Evolutionary conservation across 2,113 vertebrate genomes (phyloP).

Genomic region (Eublepharis macularius): DNA sequence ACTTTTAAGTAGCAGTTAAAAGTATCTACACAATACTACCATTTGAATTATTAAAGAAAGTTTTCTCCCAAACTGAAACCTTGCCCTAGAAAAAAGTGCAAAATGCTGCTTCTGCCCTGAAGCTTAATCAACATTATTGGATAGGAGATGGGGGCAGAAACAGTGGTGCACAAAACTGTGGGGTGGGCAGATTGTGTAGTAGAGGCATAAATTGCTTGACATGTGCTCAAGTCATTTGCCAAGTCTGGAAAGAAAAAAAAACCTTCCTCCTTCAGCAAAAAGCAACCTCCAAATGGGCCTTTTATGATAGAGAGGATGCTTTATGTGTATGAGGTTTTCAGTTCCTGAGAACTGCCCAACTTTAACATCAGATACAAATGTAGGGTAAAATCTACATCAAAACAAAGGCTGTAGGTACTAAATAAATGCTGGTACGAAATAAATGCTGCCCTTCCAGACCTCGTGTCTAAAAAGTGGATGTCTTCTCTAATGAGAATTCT

Average conservation of each 20-base stretch:
- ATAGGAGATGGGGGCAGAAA: conserved; percentile 43
- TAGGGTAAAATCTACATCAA: neutral
- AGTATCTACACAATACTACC: conserved; percentile 85
- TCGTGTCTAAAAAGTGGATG: neutral
- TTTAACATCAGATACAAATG: neutral
- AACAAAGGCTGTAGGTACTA: neutral
- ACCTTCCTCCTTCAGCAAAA: neutral
- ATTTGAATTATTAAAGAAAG: conserved; percentile 94
- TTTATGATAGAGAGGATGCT: neutral
- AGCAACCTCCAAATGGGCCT: neutral
- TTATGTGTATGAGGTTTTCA: neutral
- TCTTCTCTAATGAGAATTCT: neutral
- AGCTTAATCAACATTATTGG: conserved; percentile 60
- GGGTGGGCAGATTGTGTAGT: neutral
- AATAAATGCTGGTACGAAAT: neutral
- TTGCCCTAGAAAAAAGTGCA: conserved; percentile 57
- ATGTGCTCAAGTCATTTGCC: neutral
- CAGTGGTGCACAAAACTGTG: neutral
- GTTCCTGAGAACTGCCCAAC: neutral
- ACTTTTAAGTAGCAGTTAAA: conserved; percentile 96
- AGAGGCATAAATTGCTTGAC: neutral
- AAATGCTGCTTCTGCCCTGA: conserved; percentile 65
- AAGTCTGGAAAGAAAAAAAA: neutral
- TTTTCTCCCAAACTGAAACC: conserved; percentile 59
- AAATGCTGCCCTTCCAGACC: neutral